phyloP scores from a whole-genome alignment of 2,113 vertebrate genomes.

The Aegithalos caudatus region DNA sequence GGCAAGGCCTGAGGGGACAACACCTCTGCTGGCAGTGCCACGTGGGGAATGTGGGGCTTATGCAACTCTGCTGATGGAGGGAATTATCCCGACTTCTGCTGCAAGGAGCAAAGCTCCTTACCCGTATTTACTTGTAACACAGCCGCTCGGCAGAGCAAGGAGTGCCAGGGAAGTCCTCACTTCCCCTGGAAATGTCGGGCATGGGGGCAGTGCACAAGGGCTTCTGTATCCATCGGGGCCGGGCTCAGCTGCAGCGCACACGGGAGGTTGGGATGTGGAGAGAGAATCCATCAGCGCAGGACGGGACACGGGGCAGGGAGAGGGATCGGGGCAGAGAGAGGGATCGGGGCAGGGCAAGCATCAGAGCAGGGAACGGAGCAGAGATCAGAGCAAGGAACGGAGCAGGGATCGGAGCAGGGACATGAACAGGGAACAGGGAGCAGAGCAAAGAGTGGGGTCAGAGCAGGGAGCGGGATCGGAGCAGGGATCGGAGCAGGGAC shows the following conservation, averaged over 20 bases:
- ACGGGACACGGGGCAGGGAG: not conserved
- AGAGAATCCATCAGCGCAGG: rapidly evolving
- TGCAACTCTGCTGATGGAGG: not conserved
- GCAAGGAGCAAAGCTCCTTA: constrained; percentile 31
- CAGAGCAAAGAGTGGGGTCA: not conserved
- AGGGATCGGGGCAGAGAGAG: not conserved
- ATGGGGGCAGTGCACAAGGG: not conserved
- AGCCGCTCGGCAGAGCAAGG: not conserved
- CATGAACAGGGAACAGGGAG: too few species aligned
- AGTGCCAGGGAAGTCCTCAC: not conserved
- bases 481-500: not conserved
- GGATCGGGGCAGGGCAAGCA: not conserved
- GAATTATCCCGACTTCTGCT: not conserved
- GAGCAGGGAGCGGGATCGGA: not conserved
- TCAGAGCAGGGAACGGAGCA: not conserved
- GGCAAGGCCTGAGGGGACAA: not conserved
- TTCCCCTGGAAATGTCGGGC: not conserved
- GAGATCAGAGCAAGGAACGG: rapidly evolving
- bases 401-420: not conserved
- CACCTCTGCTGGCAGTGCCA: not conserved
- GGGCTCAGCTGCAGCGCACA: not conserved
- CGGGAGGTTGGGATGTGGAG: not conserved
- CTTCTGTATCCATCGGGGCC: not conserved
- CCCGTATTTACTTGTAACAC: not conserved
- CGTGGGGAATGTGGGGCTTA: not conserved